phyloP scores from a whole-genome alignment of 2,113 vertebrate species.

The Solenodon paradoxus region DNA sequence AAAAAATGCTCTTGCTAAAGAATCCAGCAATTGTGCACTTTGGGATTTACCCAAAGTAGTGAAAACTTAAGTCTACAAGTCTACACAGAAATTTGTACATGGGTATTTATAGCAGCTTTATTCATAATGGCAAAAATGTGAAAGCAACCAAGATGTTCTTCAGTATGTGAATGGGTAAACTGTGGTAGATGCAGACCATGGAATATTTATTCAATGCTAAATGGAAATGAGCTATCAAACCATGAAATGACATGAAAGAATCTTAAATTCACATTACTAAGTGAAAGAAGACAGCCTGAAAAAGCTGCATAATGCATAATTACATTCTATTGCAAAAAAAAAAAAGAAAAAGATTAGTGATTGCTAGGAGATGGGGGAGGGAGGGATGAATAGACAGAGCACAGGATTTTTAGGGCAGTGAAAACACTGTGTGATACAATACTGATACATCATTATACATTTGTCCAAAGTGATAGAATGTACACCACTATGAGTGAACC shows the following conservation, averaged over 20 bases:
- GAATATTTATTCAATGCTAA: background rate
- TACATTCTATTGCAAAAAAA: background rate
- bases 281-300: background rate
- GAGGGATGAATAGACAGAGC: background rate
- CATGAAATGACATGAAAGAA: background rate
- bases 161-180: background rate
- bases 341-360: background rate
- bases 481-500: background rate
- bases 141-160: background rate
- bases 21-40: background rate
- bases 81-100: background rate
- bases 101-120: background rate
- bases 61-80: background rate
- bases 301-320: background rate
- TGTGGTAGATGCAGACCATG: background rate
- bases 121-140: background rate
- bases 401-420: background rate
- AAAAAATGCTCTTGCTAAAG: background rate
- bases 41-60: background rate
- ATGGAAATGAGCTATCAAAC: background rate
- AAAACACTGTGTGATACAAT: background rate
- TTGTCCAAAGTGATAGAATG: background rate
- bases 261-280: background rate
- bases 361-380: background rate
- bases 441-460: background rate